Evolutionary conservation across 2,888 invertebrate species (phyloP).

Genomic region (Drymonia ruficornis): DNA sequence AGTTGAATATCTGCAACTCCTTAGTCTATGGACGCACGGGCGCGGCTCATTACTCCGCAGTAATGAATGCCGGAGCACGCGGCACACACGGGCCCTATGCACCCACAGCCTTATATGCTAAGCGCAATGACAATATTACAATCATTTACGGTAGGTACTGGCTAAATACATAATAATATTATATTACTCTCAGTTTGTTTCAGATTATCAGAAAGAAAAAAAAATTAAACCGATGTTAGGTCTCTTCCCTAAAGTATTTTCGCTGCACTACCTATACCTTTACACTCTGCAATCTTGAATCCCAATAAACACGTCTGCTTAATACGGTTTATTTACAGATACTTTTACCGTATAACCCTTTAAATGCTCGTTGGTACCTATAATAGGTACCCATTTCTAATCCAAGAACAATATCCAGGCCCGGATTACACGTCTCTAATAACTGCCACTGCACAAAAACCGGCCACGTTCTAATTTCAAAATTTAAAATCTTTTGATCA

Average conservation of each 20-base stretch:
- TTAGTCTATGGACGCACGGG: slow-evolving; percentile 43
- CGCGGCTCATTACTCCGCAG: slow-evolving; percentile 63
- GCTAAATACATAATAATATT: too few relatives aligned
- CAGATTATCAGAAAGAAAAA: too few relatives aligned
- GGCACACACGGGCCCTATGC: slow-evolving; percentile 20
- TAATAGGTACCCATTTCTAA: not conserved
- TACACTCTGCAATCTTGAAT: too few relatives aligned
- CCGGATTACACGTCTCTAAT: slow-evolving; percentile 42
- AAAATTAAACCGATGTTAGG: too few relatives aligned
- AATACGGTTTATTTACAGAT: not conserved
- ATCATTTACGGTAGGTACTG: not conserved
- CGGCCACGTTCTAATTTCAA: slow-evolving; percentile 47
- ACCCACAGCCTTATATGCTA: not conserved
- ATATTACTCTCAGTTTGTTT: too few relatives aligned
- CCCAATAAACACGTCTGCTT: too few relatives aligned
- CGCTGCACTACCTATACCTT: too few relatives aligned
- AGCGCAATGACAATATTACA: not conserved
- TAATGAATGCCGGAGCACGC: slow-evolving; percentile 73
- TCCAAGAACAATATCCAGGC: slow-evolving; percentile 18
- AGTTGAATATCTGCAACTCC: not conserved
- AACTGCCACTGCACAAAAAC: slow-evolving; percentile 37
- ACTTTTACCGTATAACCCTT: not conserved
- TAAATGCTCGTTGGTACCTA: not conserved
- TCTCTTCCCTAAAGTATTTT: too few relatives aligned
- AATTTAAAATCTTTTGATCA: slow-evolving; percentile 63